These are phyloP conservation scores for Alloscopus bannaensis DNA, from an alignment of 2,888 invertebrate species.

Conservation along the genomic window DNA sequence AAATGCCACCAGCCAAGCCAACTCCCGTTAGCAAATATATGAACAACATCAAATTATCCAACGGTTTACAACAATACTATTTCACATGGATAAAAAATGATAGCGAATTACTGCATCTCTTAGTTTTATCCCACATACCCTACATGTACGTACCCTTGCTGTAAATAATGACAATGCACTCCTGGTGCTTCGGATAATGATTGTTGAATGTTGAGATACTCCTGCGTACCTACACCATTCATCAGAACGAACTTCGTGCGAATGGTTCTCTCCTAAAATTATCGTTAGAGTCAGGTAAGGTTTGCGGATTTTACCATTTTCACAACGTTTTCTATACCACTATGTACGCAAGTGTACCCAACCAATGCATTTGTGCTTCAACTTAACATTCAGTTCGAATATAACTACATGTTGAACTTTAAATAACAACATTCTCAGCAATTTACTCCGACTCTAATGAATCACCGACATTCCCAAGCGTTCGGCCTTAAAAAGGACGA, in stretches of 20 bases:
- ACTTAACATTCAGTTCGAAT: slow-evolving; percentile 17
- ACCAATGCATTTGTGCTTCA: not conserved
- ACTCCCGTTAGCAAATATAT: slow-evolving; percentile 48
- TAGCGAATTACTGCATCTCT: slow-evolving; percentile 12
- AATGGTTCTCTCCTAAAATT: slow-evolving; percentile 17
- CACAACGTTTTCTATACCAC: too few species aligned
- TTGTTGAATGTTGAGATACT: slow-evolving; percentile 2
- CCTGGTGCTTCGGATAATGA: slow-evolving; percentile 18
- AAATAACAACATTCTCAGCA: slow-evolving; percentile 17
- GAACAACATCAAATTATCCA: slow-evolving; percentile 46
- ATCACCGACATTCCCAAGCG: slow-evolving; percentile 4
- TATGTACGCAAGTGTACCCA: not conserved
- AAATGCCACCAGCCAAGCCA: slow-evolving; percentile 53
- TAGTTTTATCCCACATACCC: not conserved
- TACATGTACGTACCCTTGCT: slow-evolving; percentile 17
- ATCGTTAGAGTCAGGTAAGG: too few species aligned
- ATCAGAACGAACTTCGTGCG: too few species aligned
- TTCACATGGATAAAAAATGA: slow-evolving; percentile 30
- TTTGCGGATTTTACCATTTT: too few species aligned
- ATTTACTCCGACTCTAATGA: slow-evolving; percentile 33
- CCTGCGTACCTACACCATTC: not conserved
- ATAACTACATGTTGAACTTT: slow-evolving; percentile 28
- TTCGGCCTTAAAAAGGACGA: slow-evolving; percentile 53
- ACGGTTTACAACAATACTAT: slow-evolving; percentile 32
- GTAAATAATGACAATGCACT: slow-evolving; percentile 30